Evolutionary conservation across 2,113 vertebrate genomes (phyloP), one percentile per base, ranked within the genome.

Genomic region (Sapajus apella): DNA sequence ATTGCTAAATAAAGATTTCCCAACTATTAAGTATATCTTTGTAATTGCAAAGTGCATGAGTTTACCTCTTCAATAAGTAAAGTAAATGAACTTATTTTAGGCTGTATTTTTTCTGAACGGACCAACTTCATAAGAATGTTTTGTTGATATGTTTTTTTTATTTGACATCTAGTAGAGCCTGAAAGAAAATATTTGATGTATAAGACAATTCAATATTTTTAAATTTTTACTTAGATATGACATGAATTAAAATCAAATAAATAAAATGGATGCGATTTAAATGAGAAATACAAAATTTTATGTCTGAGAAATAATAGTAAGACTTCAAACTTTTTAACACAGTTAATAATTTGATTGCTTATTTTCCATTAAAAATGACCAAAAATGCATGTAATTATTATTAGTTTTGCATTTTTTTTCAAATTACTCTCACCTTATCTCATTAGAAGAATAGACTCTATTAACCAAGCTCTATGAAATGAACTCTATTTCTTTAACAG

Each of bases 361-460:
- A 83, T 61, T 40, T 6, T 68, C 16, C 25, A 87, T 55, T 95
- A 90, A 92, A 95, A 91, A 89, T 95, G 18, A 75, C 61, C 52
- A 77, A 72, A 82, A 90, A 94, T 84, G 2, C 10, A 79, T 35
- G 17, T 7, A 83, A 80, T 91, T 97, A 58, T 88, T 81, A 70
- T 94, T 88, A 88, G 18, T 70, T 61, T 75, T n/a, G 30, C 37
- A 52, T 16, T 58, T 56, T 68, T 95, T 82, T 83, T 94, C 8
- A 93, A 94, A 66, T 94, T 80, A 66, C 37, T 93, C 18, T 95
- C 73, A 7, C 20, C 37, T 96, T 56, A 82, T 94, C n/a, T 89
- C 55, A 90, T 84, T 76, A 96, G 70, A 70, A 64, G 83, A 96
- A 84, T 92, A 58, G 82, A 83, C 8, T 87, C 58, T 73, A 76